These are phyloP conservation scores for Scolanthus callimorphus DNA, from an alignment of 92 coral and sea anemone species.

Conservation along the genomic window DNA sequence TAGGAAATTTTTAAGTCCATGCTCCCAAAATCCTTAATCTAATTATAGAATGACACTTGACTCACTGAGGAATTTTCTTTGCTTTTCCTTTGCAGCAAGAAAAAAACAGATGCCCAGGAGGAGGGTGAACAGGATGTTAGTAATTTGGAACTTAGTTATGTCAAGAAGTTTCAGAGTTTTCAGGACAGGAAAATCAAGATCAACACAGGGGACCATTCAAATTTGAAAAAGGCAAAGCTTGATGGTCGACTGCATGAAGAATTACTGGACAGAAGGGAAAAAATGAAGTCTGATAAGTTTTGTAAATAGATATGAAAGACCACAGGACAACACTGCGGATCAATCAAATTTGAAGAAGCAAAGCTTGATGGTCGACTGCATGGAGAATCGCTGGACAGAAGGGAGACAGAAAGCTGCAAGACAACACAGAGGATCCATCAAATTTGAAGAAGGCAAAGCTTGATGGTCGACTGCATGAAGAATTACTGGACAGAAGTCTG, in stretches of 20 bases:
- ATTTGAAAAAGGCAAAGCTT: constrained; percentile 70
- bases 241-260: constrained; percentile 89
- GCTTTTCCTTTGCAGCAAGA: constrained; percentile 50
- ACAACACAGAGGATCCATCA: constrained; percentile 66
- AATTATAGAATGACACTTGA: neutral
- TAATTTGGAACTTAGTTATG: constrained; percentile 88
- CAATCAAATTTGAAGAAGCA: constrained; percentile 72
- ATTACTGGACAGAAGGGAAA: constrained; percentile 89
- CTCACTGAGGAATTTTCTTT: neutral
- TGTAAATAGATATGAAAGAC: constrained; percentile 85
- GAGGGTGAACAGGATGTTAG: constrained; percentile 71
- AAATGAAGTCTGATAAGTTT: constrained; percentile 97
- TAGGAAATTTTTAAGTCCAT: too few species aligned
- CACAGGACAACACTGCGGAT: constrained; percentile 77
- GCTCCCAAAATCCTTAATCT: too few species aligned
- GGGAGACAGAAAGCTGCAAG: constrained; percentile 87
- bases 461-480: constrained; percentile 86
- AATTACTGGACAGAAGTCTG: constrained; percentile 92
- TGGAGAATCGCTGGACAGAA: constrained; percentile 84
- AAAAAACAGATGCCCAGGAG: constrained; percentile 57
- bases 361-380: constrained; percentile 74
- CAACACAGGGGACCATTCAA: constrained; percentile 62
- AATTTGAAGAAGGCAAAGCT: constrained; percentile 73
- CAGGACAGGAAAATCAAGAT: constrained; percentile 86
- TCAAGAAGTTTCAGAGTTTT: constrained; percentile 96